Base-by-base conservation (phyloP, 2,113 vertebrate species). In the Epinephelus cyanopodus region DNA sequence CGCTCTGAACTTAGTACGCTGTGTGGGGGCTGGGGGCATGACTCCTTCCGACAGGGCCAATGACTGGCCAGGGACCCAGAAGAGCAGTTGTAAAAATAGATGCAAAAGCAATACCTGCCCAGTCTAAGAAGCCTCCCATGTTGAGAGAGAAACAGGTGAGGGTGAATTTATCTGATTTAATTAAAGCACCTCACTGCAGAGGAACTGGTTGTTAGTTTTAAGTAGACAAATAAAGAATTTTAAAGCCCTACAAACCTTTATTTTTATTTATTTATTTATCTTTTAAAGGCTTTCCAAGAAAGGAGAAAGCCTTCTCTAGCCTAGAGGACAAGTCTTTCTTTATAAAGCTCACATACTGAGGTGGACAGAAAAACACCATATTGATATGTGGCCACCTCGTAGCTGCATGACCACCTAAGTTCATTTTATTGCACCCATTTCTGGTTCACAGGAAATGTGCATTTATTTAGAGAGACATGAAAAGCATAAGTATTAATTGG, bases 81-180 rank as follows among this genome's bases (percentile, higher is more conserved):
- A 62, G 58, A 88, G 82, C 90, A 90, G 79, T 89, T 90, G 92
- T 93, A 90, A 94, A 95, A 94, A 92, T 87, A 91, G 77, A 92
- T 90, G 84, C 77, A 89, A 94, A 94, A 90, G 79, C 90, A 90
- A 91, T 90, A 89, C 80, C 65, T 88, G 83, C 48, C 67, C 81
- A 67, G 83, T 71, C 82, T 70, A 64, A 18, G 50, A 70, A 69
- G 71, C 57, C 79, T 75, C 81, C 73, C 70, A 76, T 18, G 33
- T 75, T 33, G 78, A 66, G 76, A 56, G 81, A 81, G 76, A 77
- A 81, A 66, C 72, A 74, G 68, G 67, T 77, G 73, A 89, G 66
- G 52, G 85, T 19, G 45, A 90, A 61, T 79, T 45, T 2, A 65
- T 39, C 48, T 56, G n/a, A 65, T 12, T 47, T 79, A 29, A 23